Percentiles rank a stretch among this genome's conserved stretches.
Conservation (phyloP, 1,140 invertebrate species). For the Sycobia sp. region DNA sequence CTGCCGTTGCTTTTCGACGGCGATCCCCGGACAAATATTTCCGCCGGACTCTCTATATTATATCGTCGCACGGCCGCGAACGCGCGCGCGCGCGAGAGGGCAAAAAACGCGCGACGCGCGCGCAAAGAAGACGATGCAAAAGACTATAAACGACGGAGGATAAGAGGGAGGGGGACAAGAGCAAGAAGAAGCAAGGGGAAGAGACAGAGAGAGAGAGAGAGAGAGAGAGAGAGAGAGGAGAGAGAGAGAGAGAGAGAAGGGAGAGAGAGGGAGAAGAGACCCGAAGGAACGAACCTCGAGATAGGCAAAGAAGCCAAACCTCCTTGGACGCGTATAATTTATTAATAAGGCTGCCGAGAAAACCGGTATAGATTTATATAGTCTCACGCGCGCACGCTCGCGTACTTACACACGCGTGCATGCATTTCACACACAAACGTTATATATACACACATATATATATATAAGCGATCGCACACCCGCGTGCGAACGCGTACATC, state of each 20-base stretch:
- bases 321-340: conserved; percentile 53
- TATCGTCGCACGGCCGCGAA: not conserved
- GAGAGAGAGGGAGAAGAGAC: conserved; percentile 23
- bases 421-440: conserved; percentile 23
- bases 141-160: conserved; percentile 10
- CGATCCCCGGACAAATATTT: conserved; percentile 1
- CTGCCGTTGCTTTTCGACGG: no score
- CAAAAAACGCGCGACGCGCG: not conserved
- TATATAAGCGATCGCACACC: not conserved
- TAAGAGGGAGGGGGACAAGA: conserved; percentile 29
- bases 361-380: conserved; percentile 56
- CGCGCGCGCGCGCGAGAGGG: not conserved
- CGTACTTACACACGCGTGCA: not conserved
- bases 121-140: conserved; percentile 14
- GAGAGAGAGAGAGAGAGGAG: not conserved
- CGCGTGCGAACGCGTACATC: not conserved
- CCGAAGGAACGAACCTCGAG: conserved; percentile 26
- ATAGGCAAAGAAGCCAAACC: conserved; percentile 42
- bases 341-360: conserved; percentile 55
- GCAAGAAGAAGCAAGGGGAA: conserved; percentile 2
- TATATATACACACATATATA: conserved; percentile 15
- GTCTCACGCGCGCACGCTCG: conserved; percentile 40
- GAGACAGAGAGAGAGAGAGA: conserved; percentile 17
- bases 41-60: not conserved
- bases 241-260: conserved; percentile 7